Percentiles rank a stretch among this genome's conserved stretches.
phyloP scores from a whole-genome alignment of 2,113 vertebrate species.

The Cyprinus carpio region DNA sequence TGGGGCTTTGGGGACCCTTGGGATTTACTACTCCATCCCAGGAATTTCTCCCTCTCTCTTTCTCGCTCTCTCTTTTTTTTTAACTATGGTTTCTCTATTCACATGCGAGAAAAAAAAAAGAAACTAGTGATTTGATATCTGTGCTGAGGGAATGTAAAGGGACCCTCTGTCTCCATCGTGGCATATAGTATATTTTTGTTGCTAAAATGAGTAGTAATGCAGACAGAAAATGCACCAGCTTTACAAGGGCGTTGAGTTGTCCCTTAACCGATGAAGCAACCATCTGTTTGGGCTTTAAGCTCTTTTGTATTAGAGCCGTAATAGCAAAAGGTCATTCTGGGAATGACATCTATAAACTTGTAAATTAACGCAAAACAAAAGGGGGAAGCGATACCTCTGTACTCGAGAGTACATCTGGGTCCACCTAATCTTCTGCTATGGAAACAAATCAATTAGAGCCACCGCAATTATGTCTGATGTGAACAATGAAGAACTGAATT shows the following conservation, averaged over 20 bases:
- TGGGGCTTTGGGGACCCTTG: slow-evolving; percentile 25
- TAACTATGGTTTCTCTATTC: slow-evolving; percentile 22
- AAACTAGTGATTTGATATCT: slow-evolving; percentile 27
- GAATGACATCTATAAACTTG: slow-evolving; percentile 51
- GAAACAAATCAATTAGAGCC: slow-evolving; percentile 54
- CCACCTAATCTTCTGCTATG: slow-evolving; percentile 49
- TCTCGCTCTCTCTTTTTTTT: neutral
- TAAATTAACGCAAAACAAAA: slow-evolving; percentile 53
- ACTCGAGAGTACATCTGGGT: slow-evolving; percentile 45
- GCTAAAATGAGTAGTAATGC: slow-evolving; percentile 34
- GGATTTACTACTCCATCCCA: slow-evolving; percentile 27
- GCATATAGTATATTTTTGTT: slow-evolving; percentile 41
- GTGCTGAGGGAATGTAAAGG: slow-evolving; percentile 34
- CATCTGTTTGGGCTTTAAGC: slow-evolving; percentile 50
- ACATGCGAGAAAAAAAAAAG: slow-evolving; percentile 1
- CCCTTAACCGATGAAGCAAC: slow-evolving; percentile 42
- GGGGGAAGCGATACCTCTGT: slow-evolving; percentile 26
- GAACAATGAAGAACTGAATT: slow-evolving; percentile 35
- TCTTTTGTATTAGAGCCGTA: slow-evolving; percentile 50
- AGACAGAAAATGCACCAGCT: slow-evolving; percentile 33
- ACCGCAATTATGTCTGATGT: slow-evolving; percentile 40
- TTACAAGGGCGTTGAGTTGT: slow-evolving; percentile 36
- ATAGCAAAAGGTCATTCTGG: slow-evolving; percentile 53
- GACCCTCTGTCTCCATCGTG: slow-evolving; percentile 9
- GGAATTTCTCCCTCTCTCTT: slow-evolving; percentile 28